phyloP scores from a whole-genome alignment of 2,113 vertebrate genomes.

The Sminthopsis crassicaudata region DNA sequence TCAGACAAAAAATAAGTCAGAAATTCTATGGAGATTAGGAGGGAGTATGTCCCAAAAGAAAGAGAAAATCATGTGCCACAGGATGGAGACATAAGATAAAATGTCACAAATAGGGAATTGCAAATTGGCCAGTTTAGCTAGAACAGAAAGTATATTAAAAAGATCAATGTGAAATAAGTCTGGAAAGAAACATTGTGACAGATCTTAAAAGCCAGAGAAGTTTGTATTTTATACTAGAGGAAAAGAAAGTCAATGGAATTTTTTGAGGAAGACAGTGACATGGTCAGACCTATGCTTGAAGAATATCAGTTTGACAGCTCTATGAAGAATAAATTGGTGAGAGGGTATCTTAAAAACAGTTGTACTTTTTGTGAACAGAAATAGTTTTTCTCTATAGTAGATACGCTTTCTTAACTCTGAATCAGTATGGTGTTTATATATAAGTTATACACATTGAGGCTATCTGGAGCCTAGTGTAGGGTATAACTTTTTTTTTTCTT shows the following conservation, averaged over 20 bases:
- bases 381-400: constrained; percentile 19
- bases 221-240: background rate
- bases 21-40: background rate
- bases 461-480: constrained; percentile 27
- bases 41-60: background rate
- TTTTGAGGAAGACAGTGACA: background rate
- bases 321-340: background rate
- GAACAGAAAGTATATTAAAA: background rate
- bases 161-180: background rate
- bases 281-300: background rate
- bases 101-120: background rate
- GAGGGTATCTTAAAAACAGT: background rate
- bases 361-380: background rate
- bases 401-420: constrained; percentile 37
- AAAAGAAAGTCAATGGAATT: background rate
- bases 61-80: background rate
- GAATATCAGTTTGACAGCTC: background rate
- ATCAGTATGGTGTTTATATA: constrained; percentile 37
- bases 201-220: background rate
- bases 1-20: background rate
- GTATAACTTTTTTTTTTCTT: constrained; percentile 1
- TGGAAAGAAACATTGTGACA: background rate
- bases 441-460: constrained; percentile 24
- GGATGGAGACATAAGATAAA: background rate
- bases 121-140: background rate